phyloP scores from a whole-genome alignment of 2,888 invertebrate genomes.

The Oasisia sp. region DNA sequence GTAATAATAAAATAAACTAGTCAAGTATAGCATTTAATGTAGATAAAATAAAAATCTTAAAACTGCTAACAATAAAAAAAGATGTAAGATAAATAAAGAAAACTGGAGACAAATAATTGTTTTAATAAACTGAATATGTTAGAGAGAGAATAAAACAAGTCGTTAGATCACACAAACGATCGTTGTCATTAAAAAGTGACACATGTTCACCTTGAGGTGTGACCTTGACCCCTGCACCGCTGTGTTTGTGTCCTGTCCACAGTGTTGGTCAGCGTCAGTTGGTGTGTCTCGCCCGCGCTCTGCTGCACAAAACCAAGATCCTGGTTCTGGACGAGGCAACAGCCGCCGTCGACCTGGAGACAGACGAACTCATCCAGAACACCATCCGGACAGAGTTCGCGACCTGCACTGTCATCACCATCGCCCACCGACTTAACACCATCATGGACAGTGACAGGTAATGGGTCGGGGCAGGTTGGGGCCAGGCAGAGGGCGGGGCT shows the following conservation, averaged over 20 bases:
- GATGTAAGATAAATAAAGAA: too few relatives aligned
- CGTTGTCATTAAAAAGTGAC: too few relatives aligned
- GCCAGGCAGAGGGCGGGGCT: too few relatives aligned
- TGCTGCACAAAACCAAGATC: constrained; percentile 87
- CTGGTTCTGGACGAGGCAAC: constrained; percentile 90
- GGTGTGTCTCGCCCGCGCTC: constrained; percentile 84
- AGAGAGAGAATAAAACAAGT: neutral
- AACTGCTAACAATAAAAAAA: too few relatives aligned
- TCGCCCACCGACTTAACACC: constrained; percentile 92
- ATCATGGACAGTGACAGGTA: constrained; percentile 72
- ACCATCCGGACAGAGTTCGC: constrained; percentile 89
- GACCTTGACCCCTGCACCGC: neutral
- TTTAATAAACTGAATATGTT: neutral
- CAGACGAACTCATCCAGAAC: constrained; percentile 84
- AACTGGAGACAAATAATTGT: too few relatives aligned
- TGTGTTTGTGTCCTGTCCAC: constrained; percentile 18
- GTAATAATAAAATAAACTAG: too few relatives aligned
- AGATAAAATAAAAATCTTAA: too few relatives aligned
- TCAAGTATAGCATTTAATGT: too few relatives aligned
- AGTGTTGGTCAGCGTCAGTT: constrained; percentile 91
- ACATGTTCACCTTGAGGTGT: neutral
- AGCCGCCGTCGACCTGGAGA: constrained; percentile 90
- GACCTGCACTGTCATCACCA: constrained; percentile 88
- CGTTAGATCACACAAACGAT: too few relatives aligned
- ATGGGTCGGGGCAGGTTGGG: neutral